Conservation (phyloP, 2,113 vertebrate genomes). For the Addax nasomaculatus region DNA sequence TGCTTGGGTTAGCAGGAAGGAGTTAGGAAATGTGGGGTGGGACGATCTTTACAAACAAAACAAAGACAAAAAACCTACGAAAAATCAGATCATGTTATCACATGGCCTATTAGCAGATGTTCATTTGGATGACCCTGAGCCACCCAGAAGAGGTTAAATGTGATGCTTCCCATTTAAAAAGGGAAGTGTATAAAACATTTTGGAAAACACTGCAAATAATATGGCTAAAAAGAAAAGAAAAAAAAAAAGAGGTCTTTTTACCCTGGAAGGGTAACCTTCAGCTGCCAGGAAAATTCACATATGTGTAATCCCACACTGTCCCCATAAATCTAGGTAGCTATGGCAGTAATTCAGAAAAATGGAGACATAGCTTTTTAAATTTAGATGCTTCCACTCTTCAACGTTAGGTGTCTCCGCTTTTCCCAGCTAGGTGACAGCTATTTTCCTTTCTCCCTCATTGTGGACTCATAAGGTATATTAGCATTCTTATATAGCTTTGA, state of each 20-base stretch:
- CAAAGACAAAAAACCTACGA: neutral
- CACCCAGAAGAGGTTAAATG: neutral
- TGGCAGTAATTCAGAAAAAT: neutral
- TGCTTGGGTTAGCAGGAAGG: neutral
- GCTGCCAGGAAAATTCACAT: conserved; percentile 51
- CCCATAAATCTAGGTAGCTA: conserved; percentile 16
- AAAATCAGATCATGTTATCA: neutral
- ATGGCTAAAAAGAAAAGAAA: neutral
- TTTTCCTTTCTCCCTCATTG: neutral
- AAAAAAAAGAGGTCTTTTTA: neutral
- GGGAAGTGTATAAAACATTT: neutral
- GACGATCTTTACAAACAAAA: neutral
- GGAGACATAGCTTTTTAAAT: neutral
- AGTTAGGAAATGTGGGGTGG: neutral
- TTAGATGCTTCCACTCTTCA: neutral
- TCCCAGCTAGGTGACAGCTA: neutral
- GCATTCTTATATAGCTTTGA: neutral
- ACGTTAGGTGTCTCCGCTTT: neutral
- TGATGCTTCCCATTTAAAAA: neutral
- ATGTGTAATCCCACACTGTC: neutral
- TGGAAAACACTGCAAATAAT: conserved; percentile 26
- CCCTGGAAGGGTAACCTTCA: neutral
- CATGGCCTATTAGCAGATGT: neutral
- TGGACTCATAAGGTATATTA: neutral
- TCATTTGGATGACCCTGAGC: neutral